Evolutionary conservation across 1,140 invertebrate genomes (phyloP).

Genomic region (Phenacoccus solenopsis): DNA sequence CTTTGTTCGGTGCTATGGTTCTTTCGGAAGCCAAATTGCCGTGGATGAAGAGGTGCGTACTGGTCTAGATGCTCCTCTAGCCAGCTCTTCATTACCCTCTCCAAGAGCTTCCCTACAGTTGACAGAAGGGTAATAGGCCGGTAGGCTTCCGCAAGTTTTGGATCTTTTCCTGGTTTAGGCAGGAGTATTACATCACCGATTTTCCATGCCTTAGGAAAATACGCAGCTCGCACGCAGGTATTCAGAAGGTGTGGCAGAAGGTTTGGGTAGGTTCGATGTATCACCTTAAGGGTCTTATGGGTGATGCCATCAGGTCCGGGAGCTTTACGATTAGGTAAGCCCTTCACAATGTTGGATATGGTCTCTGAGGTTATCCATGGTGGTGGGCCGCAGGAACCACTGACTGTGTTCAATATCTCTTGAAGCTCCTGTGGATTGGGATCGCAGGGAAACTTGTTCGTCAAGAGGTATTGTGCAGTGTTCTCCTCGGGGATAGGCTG

Average conservation of each 20-base stretch:
- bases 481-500: too few species aligned
- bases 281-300: neutral
- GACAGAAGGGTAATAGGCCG: slow-evolving; percentile 1
- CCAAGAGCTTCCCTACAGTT: neutral
- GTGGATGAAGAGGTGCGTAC: neutral
- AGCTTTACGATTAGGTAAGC: neutral
- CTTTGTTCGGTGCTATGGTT: neutral
- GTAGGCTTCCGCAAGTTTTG: neutral
- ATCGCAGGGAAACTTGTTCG: neutral
- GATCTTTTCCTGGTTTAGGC: neutral
- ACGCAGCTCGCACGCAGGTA: neutral
- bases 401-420: neutral
- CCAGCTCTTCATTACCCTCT: neutral
- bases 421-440: neutral
- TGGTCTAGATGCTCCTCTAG: neutral
- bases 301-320: neutral
- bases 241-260: neutral
- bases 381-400: neutral
- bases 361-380: neutral
- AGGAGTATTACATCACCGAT: neutral
- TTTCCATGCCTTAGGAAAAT: neutral
- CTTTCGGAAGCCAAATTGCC: neutral
- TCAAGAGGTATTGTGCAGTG: neutral
- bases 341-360: neutral
- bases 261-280: neutral